Conservation (phyloP, 2,888 invertebrate genomes). For the Phyllotreta cruciferae region DNA sequence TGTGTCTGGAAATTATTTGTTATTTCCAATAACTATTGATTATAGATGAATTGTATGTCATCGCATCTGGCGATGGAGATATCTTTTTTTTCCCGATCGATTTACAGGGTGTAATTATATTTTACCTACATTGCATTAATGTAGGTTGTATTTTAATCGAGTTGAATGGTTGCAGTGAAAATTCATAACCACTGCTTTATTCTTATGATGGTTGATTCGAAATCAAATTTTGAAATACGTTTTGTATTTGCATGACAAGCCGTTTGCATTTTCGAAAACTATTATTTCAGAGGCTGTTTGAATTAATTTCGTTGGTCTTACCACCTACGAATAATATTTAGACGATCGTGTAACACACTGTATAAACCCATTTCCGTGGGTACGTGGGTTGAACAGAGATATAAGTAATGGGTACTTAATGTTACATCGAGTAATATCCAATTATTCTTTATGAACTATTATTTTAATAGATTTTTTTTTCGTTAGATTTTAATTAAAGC, state of each 20-base stretch:
- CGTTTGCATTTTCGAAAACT: too few species aligned
- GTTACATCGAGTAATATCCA: conserved; percentile 15
- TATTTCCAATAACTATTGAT: conserved; percentile 52
- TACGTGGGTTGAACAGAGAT: conserved; percentile 42
- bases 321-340: conserved; percentile 1
- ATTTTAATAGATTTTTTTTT: conserved; percentile 17
- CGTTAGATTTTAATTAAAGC: conserved; percentile 6
- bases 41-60: conserved; percentile 52
- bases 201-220: too few species aligned
- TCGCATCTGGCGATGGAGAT: conserved; percentile 46
- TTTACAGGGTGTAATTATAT: conserved; percentile 5
- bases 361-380: conserved; percentile 30
- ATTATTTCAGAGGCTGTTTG: too few species aligned
- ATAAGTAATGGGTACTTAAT: conserved; percentile 24
- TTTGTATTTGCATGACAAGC: too few species aligned
- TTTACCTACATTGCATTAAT: background rate
- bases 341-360: conserved; percentile 1
- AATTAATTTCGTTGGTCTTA: background rate
- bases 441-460: conserved; percentile 19
- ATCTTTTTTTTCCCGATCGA: conserved; percentile 34
- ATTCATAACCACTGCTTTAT: too few species aligned
- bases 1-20: conserved; percentile 50
- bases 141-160: too few species aligned
- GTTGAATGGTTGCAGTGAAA: too few species aligned
- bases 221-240: too few species aligned